These are phyloP conservation scores for Calephelis perditalis DNA, from an alignment of 2,888 invertebrate species.

Conservation along the genomic window DNA sequence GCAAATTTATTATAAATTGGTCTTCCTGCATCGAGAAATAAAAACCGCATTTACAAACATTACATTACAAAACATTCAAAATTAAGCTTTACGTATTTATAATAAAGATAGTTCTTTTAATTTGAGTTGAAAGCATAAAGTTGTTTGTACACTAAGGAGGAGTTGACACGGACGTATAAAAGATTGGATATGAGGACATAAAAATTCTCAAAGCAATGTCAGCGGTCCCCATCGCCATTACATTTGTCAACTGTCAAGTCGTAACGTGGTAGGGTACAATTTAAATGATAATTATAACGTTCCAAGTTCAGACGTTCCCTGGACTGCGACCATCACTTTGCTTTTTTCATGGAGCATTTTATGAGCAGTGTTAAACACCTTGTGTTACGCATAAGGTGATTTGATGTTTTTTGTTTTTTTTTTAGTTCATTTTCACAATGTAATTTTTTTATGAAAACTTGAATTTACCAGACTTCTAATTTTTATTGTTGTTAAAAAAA, in stretches of 20 bases:
- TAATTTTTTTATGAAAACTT: too few relatives aligned
- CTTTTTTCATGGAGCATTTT: slow-evolving; percentile 16
- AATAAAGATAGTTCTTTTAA: slow-evolving; percentile 17
- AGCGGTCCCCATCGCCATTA: slow-evolving; percentile 65
- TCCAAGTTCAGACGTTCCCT: slow-evolving; percentile 38
- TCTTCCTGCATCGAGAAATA: slow-evolving; percentile 40
- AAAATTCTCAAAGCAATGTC: slow-evolving; percentile 72
- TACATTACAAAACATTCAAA: slow-evolving; percentile 22
- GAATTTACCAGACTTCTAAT: too few relatives aligned
- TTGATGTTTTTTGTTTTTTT: neutral
- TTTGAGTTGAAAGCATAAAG: slow-evolving; percentile 28
- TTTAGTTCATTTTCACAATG: slow-evolving; percentile 1
- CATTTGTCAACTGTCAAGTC: slow-evolving; percentile 74
- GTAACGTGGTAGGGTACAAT: slow-evolving; percentile 66
- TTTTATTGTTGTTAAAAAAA: too few relatives aligned
- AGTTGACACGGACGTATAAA: slow-evolving; percentile 68
- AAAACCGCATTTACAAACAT: slow-evolving; percentile 27
- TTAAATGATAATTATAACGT: slow-evolving; percentile 75
- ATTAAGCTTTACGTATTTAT: slow-evolving; percentile 25
- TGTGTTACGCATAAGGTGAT: slow-evolving; percentile 20
- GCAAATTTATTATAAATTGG: slow-evolving; percentile 39
- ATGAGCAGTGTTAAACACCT: slow-evolving; percentile 18
- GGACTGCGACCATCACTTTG: slow-evolving; percentile 32
- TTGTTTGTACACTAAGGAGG: slow-evolving; percentile 50
- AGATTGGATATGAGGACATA: slow-evolving; percentile 73